Evolutionary conservation across 2,113 vertebrate species (phyloP).

Genomic region (Pelecanoides urinatrix): DNA sequence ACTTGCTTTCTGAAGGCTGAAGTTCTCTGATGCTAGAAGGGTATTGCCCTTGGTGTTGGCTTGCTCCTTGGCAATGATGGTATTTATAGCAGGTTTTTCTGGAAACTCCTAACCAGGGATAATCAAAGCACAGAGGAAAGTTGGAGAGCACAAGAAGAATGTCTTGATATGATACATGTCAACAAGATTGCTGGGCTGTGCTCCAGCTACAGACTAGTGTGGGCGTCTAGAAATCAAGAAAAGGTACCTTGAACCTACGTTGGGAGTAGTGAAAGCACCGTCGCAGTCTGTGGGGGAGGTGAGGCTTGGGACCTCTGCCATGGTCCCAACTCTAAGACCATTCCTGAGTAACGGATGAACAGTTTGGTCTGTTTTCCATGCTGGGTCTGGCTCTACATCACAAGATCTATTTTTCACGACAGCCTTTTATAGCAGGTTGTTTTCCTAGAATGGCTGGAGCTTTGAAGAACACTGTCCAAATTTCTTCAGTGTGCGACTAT

Average conservation of each 20-base stretch:
- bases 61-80: not conserved
- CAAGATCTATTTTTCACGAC: not conserved
- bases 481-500: not conserved
- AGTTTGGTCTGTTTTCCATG: not conserved
- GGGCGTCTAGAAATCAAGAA: not conserved
- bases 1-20: not conserved
- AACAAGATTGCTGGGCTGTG: not conserved
- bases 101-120: not conserved
- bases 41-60: not conserved
- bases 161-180: not conserved
- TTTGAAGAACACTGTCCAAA: not conserved
- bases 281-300: not conserved
- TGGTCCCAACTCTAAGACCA: not conserved
- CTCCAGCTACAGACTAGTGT: not conserved
- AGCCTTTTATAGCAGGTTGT: not conserved
- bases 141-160: not conserved
- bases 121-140: not conserved
- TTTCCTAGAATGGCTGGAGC: not conserved
- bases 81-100: conserved; percentile 1
- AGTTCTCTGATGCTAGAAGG: not conserved
- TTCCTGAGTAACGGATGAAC: not conserved
- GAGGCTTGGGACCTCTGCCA: not conserved
- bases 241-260: not conserved
- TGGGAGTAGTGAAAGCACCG: not conserved
- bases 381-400: not conserved